Conservation (phyloP, 2,888 invertebrate genomes). For the Brenthis ino region DNA sequence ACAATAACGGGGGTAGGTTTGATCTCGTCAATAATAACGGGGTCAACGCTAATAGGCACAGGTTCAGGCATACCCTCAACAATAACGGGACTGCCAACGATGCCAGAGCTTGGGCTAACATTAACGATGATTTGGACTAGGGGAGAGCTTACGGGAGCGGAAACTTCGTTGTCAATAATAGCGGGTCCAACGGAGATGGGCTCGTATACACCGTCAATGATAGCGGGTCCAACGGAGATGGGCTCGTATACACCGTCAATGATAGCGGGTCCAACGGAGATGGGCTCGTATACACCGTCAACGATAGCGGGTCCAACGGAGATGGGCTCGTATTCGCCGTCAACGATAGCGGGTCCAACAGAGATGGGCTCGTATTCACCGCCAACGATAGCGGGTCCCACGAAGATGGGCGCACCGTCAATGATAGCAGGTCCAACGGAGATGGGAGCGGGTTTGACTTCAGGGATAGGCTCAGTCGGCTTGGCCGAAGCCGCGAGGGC, state of each 20-base stretch:
- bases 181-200: slow-evolving; percentile 17
- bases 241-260: not conserved
- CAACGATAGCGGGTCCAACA: no score
- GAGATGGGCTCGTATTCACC: not conserved
- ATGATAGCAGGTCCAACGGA: slow-evolving; percentile 30
- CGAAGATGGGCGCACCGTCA: slow-evolving; percentile 37
- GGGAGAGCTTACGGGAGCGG: slow-evolving; percentile 32
- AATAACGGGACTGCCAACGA: slow-evolving; percentile 17
- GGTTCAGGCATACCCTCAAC: not conserved
- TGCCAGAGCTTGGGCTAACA: slow-evolving; percentile 30
- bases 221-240: slow-evolving; percentile 25
- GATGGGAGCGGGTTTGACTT: slow-evolving; percentile 24
- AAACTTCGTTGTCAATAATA: slow-evolving; percentile 17
- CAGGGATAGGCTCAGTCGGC: slow-evolving; percentile 29
- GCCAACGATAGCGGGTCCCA: slow-evolving; percentile 41
- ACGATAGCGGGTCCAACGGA: slow-evolving; percentile 27
- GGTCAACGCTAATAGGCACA: not conserved
- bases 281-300: not conserved
- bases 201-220: slow-evolving; percentile 10
- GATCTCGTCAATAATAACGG: not conserved
- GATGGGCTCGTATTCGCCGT: not conserved
- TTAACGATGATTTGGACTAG: slow-evolving; percentile 47
- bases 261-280: slow-evolving; percentile 21
- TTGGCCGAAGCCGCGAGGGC: slow-evolving; percentile 43
- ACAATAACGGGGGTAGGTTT: not conserved